Evolutionary conservation across 37 sponge, comb jelly and placozoan species (phyloP), one percentile per base, ranked within the genome.

Genomic region (Dysidea cf. avara): DNA sequence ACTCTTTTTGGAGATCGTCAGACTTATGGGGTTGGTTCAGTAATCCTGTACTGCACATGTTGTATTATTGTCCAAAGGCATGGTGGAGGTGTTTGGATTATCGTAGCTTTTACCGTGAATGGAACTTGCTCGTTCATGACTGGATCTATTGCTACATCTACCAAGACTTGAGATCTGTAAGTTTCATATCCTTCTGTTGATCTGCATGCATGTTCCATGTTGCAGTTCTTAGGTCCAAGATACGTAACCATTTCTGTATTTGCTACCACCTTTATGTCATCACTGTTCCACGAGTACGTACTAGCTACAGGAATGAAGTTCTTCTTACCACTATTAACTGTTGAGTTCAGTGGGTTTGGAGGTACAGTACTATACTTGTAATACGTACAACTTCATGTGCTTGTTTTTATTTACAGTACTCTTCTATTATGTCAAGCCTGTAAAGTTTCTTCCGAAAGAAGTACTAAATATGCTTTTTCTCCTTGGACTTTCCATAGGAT

Each of bases 281-380:
- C 86, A 25, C 18, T 93, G 2, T 75, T 83, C 50, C 94, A 93
- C 39, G 94, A 93, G 72, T 93, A 93, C 69, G 79, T 93, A 36
- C 64, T 93, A 38, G 83, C 81, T 76, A 86, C 78, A 59, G 76
- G 74, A 33, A 13, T 85, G 20, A 39, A 86, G 37, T 88, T 82
- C 61, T 78, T 93, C 50, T 38, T 78, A 7, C 94, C 94, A n/a
- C 46, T 89, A 16, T 57, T 93, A 31, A 64, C 85, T 9, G 5
- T 89, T 28, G 39, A 38, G 73, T 92, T 77, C 57, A 65, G 81
- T 43, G 34, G 47, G 13, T 87, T 92, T 80, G 93, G 93, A 63
- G 71, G 93, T 89, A 48, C n/a, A n/a, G n/a, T n/a, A n/a, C n/a
- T n/a, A n/a, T n/a, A n/a, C n/a, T n/a, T n/a, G n/a, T n/a, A n/a